Evolutionary conservation across 2,888 invertebrate genomes (phyloP), one percentile per base, ranked within the genome.

Genomic region (Drosophila affinis): DNA sequence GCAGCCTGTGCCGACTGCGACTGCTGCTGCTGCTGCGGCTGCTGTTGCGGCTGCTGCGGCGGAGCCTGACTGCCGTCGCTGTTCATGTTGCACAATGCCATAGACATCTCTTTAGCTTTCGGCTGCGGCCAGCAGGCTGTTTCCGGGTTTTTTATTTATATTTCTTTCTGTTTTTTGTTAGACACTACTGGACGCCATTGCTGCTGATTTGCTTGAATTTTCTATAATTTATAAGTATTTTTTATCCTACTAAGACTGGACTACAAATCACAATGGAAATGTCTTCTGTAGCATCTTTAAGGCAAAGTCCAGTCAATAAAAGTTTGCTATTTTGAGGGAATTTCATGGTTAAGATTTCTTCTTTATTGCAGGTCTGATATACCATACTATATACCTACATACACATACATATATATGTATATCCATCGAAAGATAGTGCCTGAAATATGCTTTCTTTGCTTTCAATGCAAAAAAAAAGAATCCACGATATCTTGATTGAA

Each of bases 71-170:
- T 81, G 74, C 88, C 87, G 76, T 83, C 78, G 58, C 77, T 70
- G 53, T 75, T 87, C 34, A 88, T 75, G 71, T 87, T 90, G 80
- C 89, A 90, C 59, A 90, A 75, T 14, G 88, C 86, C 77, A 91
- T 78, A 32, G 90, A 91, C 90, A 91, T 91, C 56, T 62, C 47
- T 39, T 27, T 7, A 3, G 39, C 3, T n/a, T n/a, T n/a, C 3
- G 6, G n/a, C 39, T 39, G n/a, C 39, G 39, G 7, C 0, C 3
- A 12, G 32, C 32, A 32, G 32, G 32, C 32, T 14, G 47, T 2
- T 56, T 46, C 24, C 18, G 14, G 21, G 6, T 21, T 9, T 34
- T 14, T 27, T 49, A 24, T 48, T 24, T 53, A 6, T 24, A 5
- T 46, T 6, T 24, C 7, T n/a, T 18, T 10, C 24, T 52, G n/a